A percentile compares a stretch with the other conserved stretches of the same genome.
These are phyloP conservation scores for Oxytorus armatus DNA, from an alignment of 2,888 invertebrate species.

Conservation along the genomic window DNA sequence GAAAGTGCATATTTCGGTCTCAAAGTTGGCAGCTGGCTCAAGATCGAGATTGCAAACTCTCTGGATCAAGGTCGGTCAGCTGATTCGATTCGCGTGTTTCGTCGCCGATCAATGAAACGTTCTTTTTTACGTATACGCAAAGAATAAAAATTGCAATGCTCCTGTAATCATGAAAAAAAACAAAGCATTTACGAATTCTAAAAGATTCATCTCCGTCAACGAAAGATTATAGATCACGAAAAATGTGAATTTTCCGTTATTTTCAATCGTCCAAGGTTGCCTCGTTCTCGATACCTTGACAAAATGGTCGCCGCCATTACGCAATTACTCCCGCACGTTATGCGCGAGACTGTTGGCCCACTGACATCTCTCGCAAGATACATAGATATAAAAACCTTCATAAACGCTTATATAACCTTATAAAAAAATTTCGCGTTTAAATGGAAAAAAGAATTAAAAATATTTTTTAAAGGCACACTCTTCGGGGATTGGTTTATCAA, in stretches of 20 bases:
- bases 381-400: conserved; percentile 52
- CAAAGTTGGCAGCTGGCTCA: conserved; percentile 62
- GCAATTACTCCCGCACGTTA: conserved; percentile 75
- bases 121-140: conserved; percentile 58
- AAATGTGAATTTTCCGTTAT: conserved; percentile 7
- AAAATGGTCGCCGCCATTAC: conserved; percentile 83
- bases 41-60: conserved; percentile 60
- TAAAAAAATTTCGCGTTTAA: background rate
- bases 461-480: background rate
- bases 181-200: background rate
- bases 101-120: conserved; percentile 60
- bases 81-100: conserved; percentile 63
- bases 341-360: conserved; percentile 65
- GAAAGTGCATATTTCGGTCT: conserved; percentile 63
- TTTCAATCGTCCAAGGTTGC: conserved; percentile 64
- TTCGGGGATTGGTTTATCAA: background rate
- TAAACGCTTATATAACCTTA: conserved; percentile 59
- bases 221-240: background rate
- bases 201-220: background rate
- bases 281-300: conserved; percentile 70
- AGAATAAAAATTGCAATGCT: conserved; percentile 40
- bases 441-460: conserved; percentile 1
- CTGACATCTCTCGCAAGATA: conserved; percentile 65
- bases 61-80: conserved; percentile 71
- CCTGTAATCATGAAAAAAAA: background rate